phyloP scores from a whole-genome alignment of 2,113 vertebrate genomes.

The Dasyprocta punctata region DNA sequence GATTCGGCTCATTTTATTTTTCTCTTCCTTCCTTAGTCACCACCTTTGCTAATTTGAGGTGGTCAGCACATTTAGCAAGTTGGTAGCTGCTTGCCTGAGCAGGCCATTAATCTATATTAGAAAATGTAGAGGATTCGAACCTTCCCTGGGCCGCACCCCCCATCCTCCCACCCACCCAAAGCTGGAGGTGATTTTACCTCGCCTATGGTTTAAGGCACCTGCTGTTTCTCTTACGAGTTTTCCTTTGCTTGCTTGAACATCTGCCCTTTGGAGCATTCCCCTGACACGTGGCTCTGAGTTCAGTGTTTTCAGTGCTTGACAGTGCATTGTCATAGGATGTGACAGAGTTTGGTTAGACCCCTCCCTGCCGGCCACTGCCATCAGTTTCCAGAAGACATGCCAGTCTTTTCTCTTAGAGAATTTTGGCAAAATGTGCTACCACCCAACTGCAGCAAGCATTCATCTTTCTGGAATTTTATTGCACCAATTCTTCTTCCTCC shows the following conservation, averaged over 20 bases:
- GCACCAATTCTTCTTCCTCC: background rate
- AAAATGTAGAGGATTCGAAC: slow-evolving; percentile 48
- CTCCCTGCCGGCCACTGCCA: background rate
- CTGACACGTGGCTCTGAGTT: background rate
- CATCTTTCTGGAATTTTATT: background rate
- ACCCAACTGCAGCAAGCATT: background rate
- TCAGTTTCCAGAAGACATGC: slow-evolving; percentile 36
- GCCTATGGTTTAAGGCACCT: background rate
- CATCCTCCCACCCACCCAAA: accelerated
- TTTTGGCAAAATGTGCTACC: background rate
- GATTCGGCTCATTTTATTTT: background rate
- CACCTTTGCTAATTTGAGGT: slow-evolving; percentile 76
- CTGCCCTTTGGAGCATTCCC: background rate
- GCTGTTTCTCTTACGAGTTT: background rate
- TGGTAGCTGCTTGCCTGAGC: slow-evolving; percentile 73
- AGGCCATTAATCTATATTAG: slow-evolving; percentile 88
- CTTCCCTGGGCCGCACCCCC: slow-evolving; percentile 29
- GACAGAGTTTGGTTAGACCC: background rate
- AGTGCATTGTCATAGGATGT: accelerated
- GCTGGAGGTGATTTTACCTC: background rate
- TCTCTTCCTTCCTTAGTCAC: slow-evolving; percentile 62
- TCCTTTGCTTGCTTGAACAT: background rate
- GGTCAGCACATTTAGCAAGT: slow-evolving; percentile 83
- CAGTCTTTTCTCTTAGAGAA: slow-evolving; percentile 60
- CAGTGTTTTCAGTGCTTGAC: background rate